Conservation (phyloP, 2,113 vertebrate genomes). For the Nymphicus hollandicus region DNA sequence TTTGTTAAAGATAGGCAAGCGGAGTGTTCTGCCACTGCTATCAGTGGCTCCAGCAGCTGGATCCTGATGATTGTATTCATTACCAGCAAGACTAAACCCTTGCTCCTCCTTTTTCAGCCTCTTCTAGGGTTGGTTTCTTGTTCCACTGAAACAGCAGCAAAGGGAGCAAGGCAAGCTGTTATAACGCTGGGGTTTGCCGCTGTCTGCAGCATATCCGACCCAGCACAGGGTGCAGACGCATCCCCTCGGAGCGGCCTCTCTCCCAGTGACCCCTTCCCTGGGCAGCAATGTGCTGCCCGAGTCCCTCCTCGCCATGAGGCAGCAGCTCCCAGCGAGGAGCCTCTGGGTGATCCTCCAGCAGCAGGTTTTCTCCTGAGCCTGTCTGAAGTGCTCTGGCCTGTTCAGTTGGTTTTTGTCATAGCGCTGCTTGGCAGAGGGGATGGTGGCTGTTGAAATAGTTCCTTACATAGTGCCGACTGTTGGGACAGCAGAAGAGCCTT, state of each 20-base stretch:
- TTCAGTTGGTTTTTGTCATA: not conserved
- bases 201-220: not conserved
- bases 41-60: not conserved
- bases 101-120: not conserved
- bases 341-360: not conserved
- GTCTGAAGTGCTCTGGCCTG: not conserved
- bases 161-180: not conserved
- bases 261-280: not conserved
- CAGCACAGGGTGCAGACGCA: fast-evolving
- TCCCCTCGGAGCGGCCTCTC: fast-evolving
- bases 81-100: not conserved
- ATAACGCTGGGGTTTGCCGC: fast-evolving
- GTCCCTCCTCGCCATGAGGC: not conserved
- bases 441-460: not conserved
- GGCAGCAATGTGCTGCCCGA: not conserved
- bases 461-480: not conserved
- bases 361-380: not conserved
- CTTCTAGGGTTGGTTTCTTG: not conserved
- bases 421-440: not conserved
- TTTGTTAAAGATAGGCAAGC: not conserved
- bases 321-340: not conserved
- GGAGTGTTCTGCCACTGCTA: not conserved
- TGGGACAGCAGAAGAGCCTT: not conserved
- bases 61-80: not conserved
- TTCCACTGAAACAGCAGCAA: not conserved